Evolutionary conservation across 2,797 vertebrate genomes (phyloP).

Genomic region (Tympanoctomys barrerae): DNA sequence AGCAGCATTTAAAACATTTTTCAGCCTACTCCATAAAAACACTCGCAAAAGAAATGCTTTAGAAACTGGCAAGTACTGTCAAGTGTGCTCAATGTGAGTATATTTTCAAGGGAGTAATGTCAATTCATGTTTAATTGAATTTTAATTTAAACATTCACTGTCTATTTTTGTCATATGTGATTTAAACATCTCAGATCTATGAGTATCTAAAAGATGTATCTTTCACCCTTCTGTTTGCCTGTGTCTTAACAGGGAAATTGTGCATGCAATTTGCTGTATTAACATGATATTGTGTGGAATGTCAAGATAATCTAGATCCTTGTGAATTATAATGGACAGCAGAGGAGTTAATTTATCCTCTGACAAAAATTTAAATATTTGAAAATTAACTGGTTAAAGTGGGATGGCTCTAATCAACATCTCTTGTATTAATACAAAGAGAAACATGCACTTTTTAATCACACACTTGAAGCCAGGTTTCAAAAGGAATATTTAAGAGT

Average conservation of each 20-base stretch:
- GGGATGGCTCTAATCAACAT: background rate
- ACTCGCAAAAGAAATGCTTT: background rate
- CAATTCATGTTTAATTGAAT: background rate
- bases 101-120: background rate
- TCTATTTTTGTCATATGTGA: background rate
- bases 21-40: background rate
- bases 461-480: background rate
- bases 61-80: background rate
- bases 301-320: background rate
- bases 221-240: background rate
- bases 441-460: background rate
- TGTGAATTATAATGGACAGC: background rate
- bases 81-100: background rate
- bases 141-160: background rate
- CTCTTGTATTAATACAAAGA: background rate
- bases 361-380: background rate
- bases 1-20: background rate
- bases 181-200: background rate
- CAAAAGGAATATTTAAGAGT: background rate
- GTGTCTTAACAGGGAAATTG: background rate
- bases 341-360: background rate
- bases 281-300: background rate
- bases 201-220: background rate
- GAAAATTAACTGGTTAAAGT: background rate
- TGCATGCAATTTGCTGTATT: rapidly evolving